Base-by-base conservation (phyloP, 2,888 invertebrate species). In the Lymantria dispar region DNA sequence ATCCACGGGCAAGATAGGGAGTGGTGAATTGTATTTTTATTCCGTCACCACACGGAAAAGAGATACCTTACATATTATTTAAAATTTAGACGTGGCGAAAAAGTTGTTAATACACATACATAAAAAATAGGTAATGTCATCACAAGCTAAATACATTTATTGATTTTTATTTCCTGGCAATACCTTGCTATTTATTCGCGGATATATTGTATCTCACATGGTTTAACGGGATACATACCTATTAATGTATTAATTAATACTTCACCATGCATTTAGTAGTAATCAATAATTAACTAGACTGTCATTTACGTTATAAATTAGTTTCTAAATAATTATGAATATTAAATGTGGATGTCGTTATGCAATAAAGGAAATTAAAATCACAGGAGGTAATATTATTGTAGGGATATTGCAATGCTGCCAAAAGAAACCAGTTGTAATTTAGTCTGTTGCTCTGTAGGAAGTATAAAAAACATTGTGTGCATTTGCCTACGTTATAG, bases 331-430 rank as follows among this genome's bases (percentile, higher is more conserved):
- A 45, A 8, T 40, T 38, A 58, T 38, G 22, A 54, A 58, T 55
- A 15, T 56, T 55, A 37, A 50, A 48, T 50, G 40, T 59, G 47
- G 50, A 52, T 57, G 46, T 54, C 43, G 60, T 74, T 65, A 70
- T 61, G 77, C 59, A 76, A 76, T 53, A 62, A 54, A 53, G 74
- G 77, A 76, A 74, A 63, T 56, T 48, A 51, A 47, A 58, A 56
- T 55, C 58, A 64, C 64, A 55, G 58, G 55, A 60, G 51, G 56
- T 57, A 46, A 50, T 48, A 63, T 65, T 54, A 54, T 50, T 54
- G 58, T 37, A 50, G 58, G 70, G 72, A 72, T 64, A 58, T 71
- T 71, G 62, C 68, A 57, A 63, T 30, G 53, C 47, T 49, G n/a
- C 43, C 48, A 50, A 53, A 58, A 48, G 60, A 65, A 67, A 67